These are phyloP conservation scores for Eupelmus urozonus DNA, from an alignment of 2,888 invertebrate species.

Conservation along the genomic window DNA sequence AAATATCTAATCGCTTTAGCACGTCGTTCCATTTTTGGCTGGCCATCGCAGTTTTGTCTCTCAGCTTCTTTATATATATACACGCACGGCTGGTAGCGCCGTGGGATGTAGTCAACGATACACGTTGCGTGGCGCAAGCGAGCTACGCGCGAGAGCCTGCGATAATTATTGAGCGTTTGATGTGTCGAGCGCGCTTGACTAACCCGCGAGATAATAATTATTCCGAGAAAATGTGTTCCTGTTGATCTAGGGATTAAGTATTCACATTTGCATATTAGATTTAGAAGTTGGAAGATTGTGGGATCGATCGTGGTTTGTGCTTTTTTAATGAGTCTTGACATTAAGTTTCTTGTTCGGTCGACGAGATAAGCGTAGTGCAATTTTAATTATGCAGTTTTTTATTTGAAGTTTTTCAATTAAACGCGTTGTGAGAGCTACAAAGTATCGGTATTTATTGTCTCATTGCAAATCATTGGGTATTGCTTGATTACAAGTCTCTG, in stretches of 20 bases:
- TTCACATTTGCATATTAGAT: conserved; percentile 1
- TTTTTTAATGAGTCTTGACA: no score
- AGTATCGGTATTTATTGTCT: no score
- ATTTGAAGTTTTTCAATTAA: no score
- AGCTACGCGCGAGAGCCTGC: not conserved
- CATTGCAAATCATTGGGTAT: no score
- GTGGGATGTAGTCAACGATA: no score
- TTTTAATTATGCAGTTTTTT: no score
- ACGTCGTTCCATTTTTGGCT: conserved; percentile 1
- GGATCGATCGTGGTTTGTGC: not conserved
- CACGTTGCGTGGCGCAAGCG: not conserved
- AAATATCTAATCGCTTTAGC: conserved; percentile 42
- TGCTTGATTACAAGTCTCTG: no score
- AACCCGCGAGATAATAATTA: conserved; percentile 22
- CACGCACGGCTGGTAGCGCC: no score
- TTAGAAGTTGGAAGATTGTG: no score
- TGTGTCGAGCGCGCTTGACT: conserved; percentile 10
- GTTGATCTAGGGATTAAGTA: not conserved
- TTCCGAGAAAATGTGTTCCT: conserved; percentile 7
- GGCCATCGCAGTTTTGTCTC: conserved; percentile 21
- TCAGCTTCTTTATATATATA: conserved; percentile 13
- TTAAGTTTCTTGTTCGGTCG: no score
- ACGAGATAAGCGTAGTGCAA: no score
- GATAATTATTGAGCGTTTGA: conserved; percentile 10
- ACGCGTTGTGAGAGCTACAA: no score